Evolutionary conservation across 2,797 vertebrate species (phyloP).

Genomic region (Pantherophis alleghaniensis): DNA sequence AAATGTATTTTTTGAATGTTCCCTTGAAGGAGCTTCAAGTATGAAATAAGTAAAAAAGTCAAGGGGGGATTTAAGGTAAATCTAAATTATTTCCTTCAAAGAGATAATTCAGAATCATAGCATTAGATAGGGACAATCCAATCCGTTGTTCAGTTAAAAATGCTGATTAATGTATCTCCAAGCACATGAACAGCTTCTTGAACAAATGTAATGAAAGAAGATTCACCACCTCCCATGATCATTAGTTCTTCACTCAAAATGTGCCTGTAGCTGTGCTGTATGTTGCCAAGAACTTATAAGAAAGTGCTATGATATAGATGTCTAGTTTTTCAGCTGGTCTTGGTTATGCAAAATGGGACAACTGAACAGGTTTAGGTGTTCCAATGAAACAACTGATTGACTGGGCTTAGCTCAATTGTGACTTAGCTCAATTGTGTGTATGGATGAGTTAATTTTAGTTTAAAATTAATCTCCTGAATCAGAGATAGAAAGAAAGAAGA

Average conservation of each 20-base stretch:
- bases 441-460: neutral
- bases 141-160: neutral
- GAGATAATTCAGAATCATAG: neutral
- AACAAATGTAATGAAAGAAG: neutral
- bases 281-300: neutral
- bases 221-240: accelerated
- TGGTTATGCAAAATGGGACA: neutral
- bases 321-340: neutral
- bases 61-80: neutral
- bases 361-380: neutral
- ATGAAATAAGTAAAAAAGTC: neutral
- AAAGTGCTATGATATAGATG: neutral
- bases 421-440: neutral
- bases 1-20: neutral
- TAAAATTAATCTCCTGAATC: neutral
- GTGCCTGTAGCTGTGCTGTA: neutral
- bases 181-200: neutral
- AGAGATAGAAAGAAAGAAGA: neutral
- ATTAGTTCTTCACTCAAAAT: neutral
- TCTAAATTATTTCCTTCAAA: neutral
- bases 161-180: neutral
- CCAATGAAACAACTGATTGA: neutral
- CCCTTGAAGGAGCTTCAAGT: neutral
- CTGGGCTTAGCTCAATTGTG: neutral
- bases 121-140: too few species aligned